Conservation (phyloP, 2,797 vertebrate species). For the Sitta carolinensis region DNA sequence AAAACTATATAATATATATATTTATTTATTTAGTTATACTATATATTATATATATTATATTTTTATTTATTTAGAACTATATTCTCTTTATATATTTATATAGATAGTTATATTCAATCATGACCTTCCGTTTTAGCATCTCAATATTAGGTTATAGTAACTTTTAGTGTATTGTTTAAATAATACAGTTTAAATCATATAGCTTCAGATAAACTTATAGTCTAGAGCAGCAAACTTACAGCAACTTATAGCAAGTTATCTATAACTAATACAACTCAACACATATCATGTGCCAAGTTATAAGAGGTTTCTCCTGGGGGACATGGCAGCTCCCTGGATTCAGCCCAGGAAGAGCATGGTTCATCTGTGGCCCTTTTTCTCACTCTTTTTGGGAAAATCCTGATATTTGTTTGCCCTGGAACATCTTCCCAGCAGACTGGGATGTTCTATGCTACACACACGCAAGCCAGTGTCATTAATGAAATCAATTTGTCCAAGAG, state of each 20-base stretch:
- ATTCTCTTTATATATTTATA: background rate
- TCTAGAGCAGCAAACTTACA: background rate
- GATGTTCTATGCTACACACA: background rate
- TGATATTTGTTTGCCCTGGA: background rate
- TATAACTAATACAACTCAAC: background rate
- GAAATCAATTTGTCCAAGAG: slow-evolving; percentile 1
- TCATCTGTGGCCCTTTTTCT: background rate
- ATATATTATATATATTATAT: too few relatives aligned
- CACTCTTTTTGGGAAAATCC: background rate
- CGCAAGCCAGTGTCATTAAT: background rate
- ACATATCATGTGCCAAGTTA: fast-evolving
- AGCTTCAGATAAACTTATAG: background rate
- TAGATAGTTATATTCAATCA: background rate
- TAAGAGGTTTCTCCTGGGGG: background rate
- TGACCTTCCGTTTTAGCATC: too few relatives aligned
- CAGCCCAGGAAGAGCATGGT: background rate
- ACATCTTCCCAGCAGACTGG: background rate
- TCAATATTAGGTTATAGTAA: background rate
- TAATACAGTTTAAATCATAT: background rate
- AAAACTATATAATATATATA: too few relatives aligned
- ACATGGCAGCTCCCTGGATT: background rate
- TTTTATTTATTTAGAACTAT: too few relatives aligned
- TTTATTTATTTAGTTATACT: too few relatives aligned
- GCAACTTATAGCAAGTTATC: background rate
- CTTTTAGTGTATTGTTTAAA: background rate